phyloP scores from a whole-genome alignment of 1,140 invertebrate species.

The Zaprionus taronus region DNA sequence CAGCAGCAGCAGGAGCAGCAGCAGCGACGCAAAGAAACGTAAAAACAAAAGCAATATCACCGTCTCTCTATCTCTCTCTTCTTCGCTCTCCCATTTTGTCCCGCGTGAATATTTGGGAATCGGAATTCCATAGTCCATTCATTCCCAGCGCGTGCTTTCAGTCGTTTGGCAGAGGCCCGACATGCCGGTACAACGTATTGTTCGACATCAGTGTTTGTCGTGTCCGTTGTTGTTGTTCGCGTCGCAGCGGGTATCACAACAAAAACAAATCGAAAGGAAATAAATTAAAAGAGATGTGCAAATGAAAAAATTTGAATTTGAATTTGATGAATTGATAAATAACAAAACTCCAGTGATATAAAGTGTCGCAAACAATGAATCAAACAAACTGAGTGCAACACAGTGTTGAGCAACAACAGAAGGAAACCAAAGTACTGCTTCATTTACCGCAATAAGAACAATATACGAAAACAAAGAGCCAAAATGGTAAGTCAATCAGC shows the following conservation, averaged over 20 bases:
- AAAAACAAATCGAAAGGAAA: constrained; percentile 34
- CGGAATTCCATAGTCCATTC: constrained; percentile 54
- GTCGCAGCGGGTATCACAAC: constrained; percentile 35
- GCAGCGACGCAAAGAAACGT: constrained; percentile 9
- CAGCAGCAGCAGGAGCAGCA: constrained; percentile 27
- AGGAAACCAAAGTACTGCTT: constrained; percentile 1
- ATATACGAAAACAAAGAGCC: constrained; percentile 11
- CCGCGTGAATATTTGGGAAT: constrained; percentile 54
- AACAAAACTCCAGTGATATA: constrained; percentile 4
- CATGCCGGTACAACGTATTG: constrained; percentile 68
- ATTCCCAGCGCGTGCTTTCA: constrained; percentile 49
- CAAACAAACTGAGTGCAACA: constrained; percentile 24
- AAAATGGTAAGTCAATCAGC: constrained; percentile 55
- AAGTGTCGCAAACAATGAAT: constrained; percentile 35
- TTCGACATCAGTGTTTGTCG: neutral
- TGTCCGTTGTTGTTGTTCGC: constrained; percentile 31
- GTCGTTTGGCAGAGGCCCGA: constrained; percentile 68
- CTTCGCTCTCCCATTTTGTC: constrained; percentile 28
- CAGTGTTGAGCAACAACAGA: constrained; percentile 14
- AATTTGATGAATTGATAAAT: neutral
- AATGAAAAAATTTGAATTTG: constrained; percentile 16
- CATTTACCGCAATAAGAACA: neutral
- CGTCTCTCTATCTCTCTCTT: constrained; percentile 14
- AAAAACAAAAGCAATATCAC: constrained; percentile 13
- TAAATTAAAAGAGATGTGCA: constrained; percentile 23